Evolutionary conservation across 2,113 vertebrate genomes (phyloP), one percentile per base, ranked within the genome.

Genomic region (Hemiscyllium ocellatum): DNA sequence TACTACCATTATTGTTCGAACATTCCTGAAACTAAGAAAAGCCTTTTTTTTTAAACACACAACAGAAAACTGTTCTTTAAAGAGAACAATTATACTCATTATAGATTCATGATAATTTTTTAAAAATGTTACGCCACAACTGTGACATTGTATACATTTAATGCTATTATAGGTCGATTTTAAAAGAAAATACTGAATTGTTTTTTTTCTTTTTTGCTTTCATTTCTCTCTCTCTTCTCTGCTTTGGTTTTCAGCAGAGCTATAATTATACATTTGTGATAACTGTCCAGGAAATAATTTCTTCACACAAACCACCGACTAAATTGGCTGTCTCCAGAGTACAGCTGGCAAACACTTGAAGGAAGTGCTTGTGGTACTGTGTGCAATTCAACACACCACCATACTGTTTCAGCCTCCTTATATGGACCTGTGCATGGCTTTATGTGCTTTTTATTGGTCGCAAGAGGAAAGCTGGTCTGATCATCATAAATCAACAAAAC

Each of bases 1-100:
- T 97, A 97, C 97, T 97, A 97, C 97, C 97, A 97, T 98, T 97
- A 97, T 97, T 97, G 97, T 97, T 97, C 97, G 29, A 72, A 15
- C 94, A 95, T 95, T 95, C 94, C 94, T 95, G 42, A 42, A 72
- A 95, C 69, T 22, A 50, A 65, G n/a, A 90, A 93, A 66, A 95
- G 52, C 12, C 24, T 72, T 70, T 95, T 94, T 70, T 42, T 72
- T 66, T 61, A 8, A 61, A 61, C 94, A 50, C 94, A 76, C 65
- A 94, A 42, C 68, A 69, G 42, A 70, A 95, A 95, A 95, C 94
- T 72, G 94, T 95, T 95, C 94, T 95, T 72, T 95, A 95, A 95
- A 95, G 69, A 72, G 69, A 95, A 95, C 94, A 70, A 95, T 95
- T 72, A 66, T 47, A 17, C 24, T 72, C 47, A 76, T 72, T 95